Percentiles rank a stretch among this genome's conserved stretches.
phyloP scores from a whole-genome alignment of 2,797 vertebrate genomes.

The Neosilurus hyrtlii region DNA sequence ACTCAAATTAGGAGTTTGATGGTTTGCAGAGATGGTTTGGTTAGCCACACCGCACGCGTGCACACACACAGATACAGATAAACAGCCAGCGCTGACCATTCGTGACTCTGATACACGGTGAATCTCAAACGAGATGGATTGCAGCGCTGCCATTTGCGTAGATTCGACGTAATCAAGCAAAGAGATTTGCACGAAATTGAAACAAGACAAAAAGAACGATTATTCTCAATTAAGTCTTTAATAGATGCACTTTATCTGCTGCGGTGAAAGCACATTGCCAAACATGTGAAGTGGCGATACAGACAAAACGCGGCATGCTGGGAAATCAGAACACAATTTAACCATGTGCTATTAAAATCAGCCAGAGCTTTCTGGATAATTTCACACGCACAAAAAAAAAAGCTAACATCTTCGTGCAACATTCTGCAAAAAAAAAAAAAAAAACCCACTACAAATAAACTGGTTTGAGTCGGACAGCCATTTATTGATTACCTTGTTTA shows the following conservation, averaged over 20 bases:
- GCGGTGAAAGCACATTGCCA: conserved; percentile 18
- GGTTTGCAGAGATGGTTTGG: background rate
- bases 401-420: background rate
- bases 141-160: background rate
- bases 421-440: conserved; percentile 13
- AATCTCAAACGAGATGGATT: background rate
- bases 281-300: background rate
- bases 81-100: background rate
- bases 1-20: conserved; percentile 13
- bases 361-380: background rate
- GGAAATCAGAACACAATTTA: background rate
- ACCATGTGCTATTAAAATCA: conserved; percentile 1
- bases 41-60: background rate
- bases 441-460: background rate
- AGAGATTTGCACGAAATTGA: background rate
- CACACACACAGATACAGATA: background rate
- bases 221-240: conserved; percentile 28
- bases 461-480: background rate
- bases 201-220: background rate
- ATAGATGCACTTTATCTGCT: conserved; percentile 27
- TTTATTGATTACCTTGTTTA: conserved; percentile 12
- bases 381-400: background rate
- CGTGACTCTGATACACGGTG: background rate
- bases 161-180: background rate
- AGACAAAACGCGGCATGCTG: conserved; percentile 8